Percentiles rank a stretch among this genome's conserved stretches.
Evolutionary conservation across 1,140 invertebrate genomes (phyloP).

Genomic region (Drosophila aff.): DNA sequence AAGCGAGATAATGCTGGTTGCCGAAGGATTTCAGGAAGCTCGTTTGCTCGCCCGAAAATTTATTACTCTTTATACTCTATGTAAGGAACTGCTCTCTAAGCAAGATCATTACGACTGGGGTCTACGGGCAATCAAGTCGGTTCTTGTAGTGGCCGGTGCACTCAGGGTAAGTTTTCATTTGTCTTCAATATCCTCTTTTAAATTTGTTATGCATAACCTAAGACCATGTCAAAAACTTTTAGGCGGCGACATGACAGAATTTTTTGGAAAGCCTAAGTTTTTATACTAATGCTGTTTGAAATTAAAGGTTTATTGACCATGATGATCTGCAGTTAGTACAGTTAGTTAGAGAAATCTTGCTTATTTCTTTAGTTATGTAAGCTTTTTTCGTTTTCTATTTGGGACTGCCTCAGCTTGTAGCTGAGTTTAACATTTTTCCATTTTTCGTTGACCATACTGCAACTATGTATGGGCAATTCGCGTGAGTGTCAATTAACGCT

Average conservation of each 20-base stretch:
- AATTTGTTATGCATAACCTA: neutral
- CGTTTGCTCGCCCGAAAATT: constrained; percentile 4
- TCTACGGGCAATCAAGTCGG: constrained; percentile 95
- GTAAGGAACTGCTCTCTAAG: constrained; percentile 94
- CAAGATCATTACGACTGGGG: constrained; percentile 99
- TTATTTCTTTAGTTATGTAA: too few relatives aligned
- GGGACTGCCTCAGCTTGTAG: too few relatives aligned
- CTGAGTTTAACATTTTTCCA: too few relatives aligned
- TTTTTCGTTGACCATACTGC: too few relatives aligned
- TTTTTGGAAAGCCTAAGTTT: neutral
- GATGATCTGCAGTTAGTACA: too few relatives aligned
- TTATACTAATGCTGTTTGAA: neutral
- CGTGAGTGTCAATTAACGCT: too few relatives aligned
- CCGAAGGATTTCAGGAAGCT: constrained; percentile 88
- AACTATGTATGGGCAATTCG: too few relatives aligned
- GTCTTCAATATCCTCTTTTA: neutral
- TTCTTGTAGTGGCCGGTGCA: constrained; percentile 95
- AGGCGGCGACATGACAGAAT: neutral
- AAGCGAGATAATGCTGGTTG: constrained; percentile 97
- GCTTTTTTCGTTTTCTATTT: too few relatives aligned
- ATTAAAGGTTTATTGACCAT: neutral
- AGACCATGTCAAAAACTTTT: neutral
- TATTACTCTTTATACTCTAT: constrained; percentile 86
- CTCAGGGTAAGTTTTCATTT: constrained; percentile 86
- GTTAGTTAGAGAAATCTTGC: too few relatives aligned